phyloP scores from a whole-genome alignment of 2,888 invertebrate genomes.

The Galerucella nymphaeae region DNA sequence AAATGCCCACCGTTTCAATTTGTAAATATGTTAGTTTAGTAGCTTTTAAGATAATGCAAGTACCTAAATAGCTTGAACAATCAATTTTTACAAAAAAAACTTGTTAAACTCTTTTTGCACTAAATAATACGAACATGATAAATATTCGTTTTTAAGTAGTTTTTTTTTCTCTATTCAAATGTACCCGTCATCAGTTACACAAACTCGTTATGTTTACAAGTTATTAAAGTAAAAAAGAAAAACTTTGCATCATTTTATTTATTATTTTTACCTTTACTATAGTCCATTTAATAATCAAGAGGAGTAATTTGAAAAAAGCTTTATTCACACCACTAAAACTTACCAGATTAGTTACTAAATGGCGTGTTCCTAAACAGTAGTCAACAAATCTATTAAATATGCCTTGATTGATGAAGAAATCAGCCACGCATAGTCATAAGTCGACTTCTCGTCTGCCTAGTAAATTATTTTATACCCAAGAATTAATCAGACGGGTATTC shows the following conservation, averaged over 20 bases:
- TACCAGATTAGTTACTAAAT: no score
- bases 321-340: no score
- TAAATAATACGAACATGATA: constrained; percentile 27
- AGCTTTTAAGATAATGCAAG: constrained; percentile 29
- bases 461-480: no score
- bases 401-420: no score
- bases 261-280: no score
- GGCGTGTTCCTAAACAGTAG: no score
- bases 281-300: no score
- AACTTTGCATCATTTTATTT: neutral
- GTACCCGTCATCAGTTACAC: neutral
- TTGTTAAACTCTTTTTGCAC: constrained; percentile 34
- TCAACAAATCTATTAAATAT: no score
- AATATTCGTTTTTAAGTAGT: constrained; percentile 22
- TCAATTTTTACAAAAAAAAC: constrained; percentile 24
- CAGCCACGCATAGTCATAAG: no score
- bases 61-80: constrained; percentile 36
- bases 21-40: constrained; percentile 18
- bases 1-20: neutral
- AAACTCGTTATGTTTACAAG: neutral
- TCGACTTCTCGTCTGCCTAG: no score
- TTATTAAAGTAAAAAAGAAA: neutral
- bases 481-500: no score
- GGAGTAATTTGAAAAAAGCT: no score
- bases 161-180: constrained; percentile 11